Evolutionary conservation across 2,888 invertebrate genomes (phyloP), one percentile per base, ranked within the genome.

Genomic region (Bugulina stolonifera): DNA sequence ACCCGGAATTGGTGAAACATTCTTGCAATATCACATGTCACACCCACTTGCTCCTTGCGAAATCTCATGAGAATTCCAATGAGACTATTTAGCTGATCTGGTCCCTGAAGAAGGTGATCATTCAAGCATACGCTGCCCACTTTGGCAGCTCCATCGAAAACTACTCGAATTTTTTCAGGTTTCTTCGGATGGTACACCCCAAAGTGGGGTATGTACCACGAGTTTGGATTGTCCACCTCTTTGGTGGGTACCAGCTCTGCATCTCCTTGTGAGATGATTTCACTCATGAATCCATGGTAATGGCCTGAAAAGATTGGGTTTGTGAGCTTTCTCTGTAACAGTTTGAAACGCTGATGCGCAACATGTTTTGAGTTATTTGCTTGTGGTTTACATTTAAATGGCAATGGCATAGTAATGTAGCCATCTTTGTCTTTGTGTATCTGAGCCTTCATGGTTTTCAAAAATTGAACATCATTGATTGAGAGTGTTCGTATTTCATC

Each of bases 71-170:
- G 71, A 2, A 72, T 58, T 3, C 71, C 71, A n/a, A n/a, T n/a
- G n/a, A n/a, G n/a, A n/a, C n/a, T n/a, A n/a, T n/a, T n/a, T n/a
- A n/a, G n/a, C n/a, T n/a, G n/a, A n/a, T n/a, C n/a, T n/a, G n/a
- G n/a, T n/a, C n/a, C n/a, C n/a, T n/a, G n/a, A n/a, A n/a, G n/a
- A n/a, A n/a, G n/a, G n/a, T n/a, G n/a, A n/a, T n/a, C n/a, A n/a
- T n/a, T n/a, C n/a, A n/a, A n/a, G n/a, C n/a, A n/a, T n/a, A n/a
- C n/a, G n/a, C n/a, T n/a, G n/a, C n/a, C n/a, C n/a, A n/a, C n/a
- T n/a, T n/a, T n/a, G 32, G 74, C 74, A 2, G 73, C 70, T 35
- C 74, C 73, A 55, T 74, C 73, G 55, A 73, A 74, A 23, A 74
- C 74, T n/a, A 74, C 74, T 27, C 74, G 43, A 22, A 74, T n/a